A percentile compares a stretch with the other conserved stretches of the same genome.
These are phyloP conservation scores for Parnassius orleans DNA, from an alignment of 2,888 invertebrate genomes.

Conservation along the genomic window DNA sequence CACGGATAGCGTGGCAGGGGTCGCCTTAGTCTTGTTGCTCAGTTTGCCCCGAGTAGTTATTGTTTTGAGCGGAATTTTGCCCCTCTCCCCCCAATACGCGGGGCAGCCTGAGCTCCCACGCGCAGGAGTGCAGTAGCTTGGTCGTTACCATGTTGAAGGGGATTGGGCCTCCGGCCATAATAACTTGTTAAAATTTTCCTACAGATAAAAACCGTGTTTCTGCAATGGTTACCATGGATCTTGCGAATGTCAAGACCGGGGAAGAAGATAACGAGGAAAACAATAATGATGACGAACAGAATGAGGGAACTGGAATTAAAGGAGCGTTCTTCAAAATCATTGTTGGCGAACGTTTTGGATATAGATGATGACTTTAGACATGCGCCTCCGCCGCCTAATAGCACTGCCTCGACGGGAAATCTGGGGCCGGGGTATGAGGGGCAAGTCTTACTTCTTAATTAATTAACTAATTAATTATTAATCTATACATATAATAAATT, in stretches of 20 bases:
- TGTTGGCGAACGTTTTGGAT: slow-evolving; percentile 96
- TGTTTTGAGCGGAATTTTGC: too few species aligned
- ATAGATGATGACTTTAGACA: slow-evolving; percentile 97
- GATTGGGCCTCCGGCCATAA: too few species aligned
- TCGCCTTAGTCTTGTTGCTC: too few species aligned
- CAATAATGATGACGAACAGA: slow-evolving; percentile 92
- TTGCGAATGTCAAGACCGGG: slow-evolving; percentile 97
- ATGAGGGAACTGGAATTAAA: slow-evolving; percentile 96
- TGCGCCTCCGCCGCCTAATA: slow-evolving; percentile 83
- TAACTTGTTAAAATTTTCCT: not conserved
- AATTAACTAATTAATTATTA: not conserved
- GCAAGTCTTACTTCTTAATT: not conserved
- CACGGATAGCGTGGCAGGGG: too few species aligned
- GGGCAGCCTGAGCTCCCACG: too few species aligned
- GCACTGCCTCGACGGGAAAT: slow-evolving; percentile 82
- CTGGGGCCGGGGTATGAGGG: slow-evolving; percentile 82
- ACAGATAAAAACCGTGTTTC: slow-evolving; percentile 96
- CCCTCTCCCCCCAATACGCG: too few species aligned
- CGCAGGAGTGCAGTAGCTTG: too few species aligned
- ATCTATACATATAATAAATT: too few species aligned
- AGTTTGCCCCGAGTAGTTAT: too few species aligned
- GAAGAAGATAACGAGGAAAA: slow-evolving; percentile 95
- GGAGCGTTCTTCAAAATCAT: slow-evolving; percentile 95
- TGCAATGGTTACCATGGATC: slow-evolving; percentile 98
- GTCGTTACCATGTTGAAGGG: too few species aligned